These are phyloP conservation scores for Microplitis demolitor DNA, from an alignment of 1,140 invertebrate genomes.

Conservation along the genomic window DNA sequence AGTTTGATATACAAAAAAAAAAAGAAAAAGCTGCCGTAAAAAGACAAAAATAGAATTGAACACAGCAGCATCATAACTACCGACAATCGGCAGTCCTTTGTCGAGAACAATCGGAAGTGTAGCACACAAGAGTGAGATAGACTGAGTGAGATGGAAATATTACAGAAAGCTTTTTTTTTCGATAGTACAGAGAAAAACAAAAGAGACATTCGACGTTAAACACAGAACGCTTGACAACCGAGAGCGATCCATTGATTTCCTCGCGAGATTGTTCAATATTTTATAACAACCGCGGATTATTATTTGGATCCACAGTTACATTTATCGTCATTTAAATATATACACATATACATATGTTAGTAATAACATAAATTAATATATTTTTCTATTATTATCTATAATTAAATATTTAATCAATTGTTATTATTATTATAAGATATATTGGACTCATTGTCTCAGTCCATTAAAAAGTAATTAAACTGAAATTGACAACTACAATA, in stretches of 20 bases:
- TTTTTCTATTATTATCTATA: background rate
- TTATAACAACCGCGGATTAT: background rate
- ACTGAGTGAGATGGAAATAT: background rate
- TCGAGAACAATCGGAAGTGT: conserved; percentile 23
- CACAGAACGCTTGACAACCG: conserved; percentile 32
- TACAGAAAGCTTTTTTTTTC: background rate
- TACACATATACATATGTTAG: too few relatives aligned
- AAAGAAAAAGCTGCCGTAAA: background rate
- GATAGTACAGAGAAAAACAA: conserved; percentile 14
- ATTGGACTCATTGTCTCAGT: background rate
- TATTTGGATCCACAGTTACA: background rate
- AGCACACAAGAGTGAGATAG: background rate
- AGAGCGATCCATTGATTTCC: background rate
- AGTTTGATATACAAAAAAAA: background rate
- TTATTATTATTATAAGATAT: background rate
- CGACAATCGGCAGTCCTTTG: conserved; percentile 29
- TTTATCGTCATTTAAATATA: background rate
- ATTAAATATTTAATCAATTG: background rate
- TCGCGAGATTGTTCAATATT: background rate
- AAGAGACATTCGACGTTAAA: conserved; percentile 30
- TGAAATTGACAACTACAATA: background rate
- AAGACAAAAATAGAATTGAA: conserved; percentile 18
- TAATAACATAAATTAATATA: too few relatives aligned
- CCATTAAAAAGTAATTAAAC: background rate
- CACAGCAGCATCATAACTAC: conserved; percentile 5